These are phyloP conservation scores for Stegophylla sp. DNA, from an alignment of 2,888 invertebrate species.

Conservation along the genomic window DNA sequence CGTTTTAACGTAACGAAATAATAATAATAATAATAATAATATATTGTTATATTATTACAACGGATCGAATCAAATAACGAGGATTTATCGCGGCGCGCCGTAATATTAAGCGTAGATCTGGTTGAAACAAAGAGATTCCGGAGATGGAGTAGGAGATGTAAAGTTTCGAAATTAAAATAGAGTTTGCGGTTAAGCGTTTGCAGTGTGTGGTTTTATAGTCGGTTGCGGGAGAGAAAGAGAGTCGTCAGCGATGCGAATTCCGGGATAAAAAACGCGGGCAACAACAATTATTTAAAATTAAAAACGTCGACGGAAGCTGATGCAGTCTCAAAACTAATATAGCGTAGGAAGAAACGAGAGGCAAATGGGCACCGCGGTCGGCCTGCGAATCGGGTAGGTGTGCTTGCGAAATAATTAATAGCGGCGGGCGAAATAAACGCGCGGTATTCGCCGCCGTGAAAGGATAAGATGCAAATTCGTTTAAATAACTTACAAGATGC, in stretches of 20 bases:
- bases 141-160: neutral
- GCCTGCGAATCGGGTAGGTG: neutral
- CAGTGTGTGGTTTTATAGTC: neutral
- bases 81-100: slow-evolving; percentile 21
- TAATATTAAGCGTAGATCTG: neutral
- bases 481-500: neutral
- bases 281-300: neutral
- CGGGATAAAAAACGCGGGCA: neutral
- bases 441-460: no score
- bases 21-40: no score
- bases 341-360: neutral
- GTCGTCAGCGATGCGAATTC: neutral
- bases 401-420: neutral
- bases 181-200: neutral
- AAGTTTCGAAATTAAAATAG: slow-evolving; percentile 24
- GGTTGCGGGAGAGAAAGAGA: neutral
- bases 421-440: neutral
- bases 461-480: neutral
- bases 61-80: slow-evolving; percentile 42
- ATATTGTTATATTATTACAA: slow-evolving; percentile 33
- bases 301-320: neutral
- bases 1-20: slow-evolving; percentile 33
- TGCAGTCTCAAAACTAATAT: neutral
- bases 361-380: neutral
- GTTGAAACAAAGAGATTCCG: neutral